Conservation (phyloP, 2,888 invertebrate genomes). For the Platerodrilus igneus region DNA sequence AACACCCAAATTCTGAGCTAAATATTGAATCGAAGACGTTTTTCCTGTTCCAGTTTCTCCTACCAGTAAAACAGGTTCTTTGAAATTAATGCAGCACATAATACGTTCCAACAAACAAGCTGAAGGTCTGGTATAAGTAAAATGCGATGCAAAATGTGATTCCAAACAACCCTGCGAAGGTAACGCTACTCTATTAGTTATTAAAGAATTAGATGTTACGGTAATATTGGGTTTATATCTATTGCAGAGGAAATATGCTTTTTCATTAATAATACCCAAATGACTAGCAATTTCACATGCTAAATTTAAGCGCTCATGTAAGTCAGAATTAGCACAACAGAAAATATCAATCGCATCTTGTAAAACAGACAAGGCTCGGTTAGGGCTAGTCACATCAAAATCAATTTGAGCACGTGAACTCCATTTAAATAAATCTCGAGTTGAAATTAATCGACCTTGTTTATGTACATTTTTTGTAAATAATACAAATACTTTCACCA, state of each 20-base stretch:
- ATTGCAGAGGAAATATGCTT: conserved; percentile 75
- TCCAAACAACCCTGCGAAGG: conserved; percentile 14
- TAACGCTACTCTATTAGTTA: conserved; percentile 67
- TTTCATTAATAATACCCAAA: conserved; percentile 75
- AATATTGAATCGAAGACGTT: conserved; percentile 89
- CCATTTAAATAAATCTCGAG: conserved; percentile 89
- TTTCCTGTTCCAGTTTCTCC: conserved; percentile 99
- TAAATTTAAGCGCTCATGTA: conserved; percentile 60
- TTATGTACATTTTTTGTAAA: conserved; percentile 60
- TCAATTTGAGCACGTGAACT: conserved; percentile 72
- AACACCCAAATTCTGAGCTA: conserved; percentile 78
- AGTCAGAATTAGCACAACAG: conserved; percentile 69
- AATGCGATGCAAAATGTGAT: conserved; percentile 49
- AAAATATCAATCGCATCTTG: conserved; percentile 92
- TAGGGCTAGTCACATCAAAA: conserved; percentile 68
- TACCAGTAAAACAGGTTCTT: conserved; percentile 89
- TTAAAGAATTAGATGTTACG: conserved; percentile 54
- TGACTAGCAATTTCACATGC: conserved; percentile 72
- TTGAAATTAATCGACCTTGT: conserved; percentile 66
- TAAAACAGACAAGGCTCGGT: conserved; percentile 66
- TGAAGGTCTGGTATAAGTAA: conserved; percentile 79
- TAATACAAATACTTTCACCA: conserved; percentile 78
- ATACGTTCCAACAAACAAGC: conserved; percentile 82
- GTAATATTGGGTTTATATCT: conserved; percentile 74
- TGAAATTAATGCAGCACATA: conserved; percentile 73